These are phyloP conservation scores for Chionomys nivalis DNA, from an alignment of 2,113 vertebrate genomes.

Conservation along the genomic window DNA sequence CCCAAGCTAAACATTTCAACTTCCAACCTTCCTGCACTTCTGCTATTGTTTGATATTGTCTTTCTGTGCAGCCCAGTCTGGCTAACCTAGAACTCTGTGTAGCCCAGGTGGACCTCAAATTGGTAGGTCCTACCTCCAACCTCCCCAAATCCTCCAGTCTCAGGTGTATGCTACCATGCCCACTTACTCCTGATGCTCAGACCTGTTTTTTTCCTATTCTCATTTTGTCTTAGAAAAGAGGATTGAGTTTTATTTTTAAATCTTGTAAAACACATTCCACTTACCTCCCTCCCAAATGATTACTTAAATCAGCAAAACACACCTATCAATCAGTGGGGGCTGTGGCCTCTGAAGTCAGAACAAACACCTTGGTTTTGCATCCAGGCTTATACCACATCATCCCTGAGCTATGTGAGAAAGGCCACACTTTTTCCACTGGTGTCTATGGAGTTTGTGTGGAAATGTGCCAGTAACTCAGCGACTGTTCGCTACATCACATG, in stretches of 20 bases:
- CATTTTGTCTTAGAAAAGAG: conserved; percentile 11
- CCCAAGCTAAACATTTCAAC: accelerated
- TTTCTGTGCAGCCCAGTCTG: neutral
- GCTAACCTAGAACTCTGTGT: neutral
- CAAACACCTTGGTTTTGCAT: neutral
- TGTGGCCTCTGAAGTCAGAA: neutral
- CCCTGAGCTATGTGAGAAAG: neutral
- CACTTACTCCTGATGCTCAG: accelerated
- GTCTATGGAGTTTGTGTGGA: neutral
- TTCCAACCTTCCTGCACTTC: neutral
- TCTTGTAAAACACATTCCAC: neutral
- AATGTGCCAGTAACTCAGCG: neutral
- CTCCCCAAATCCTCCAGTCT: neutral
- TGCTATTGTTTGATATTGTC: neutral
- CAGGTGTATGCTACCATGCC: neutral
- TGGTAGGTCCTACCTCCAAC: neutral
- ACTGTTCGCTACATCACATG: accelerated
- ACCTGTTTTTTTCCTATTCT: neutral
- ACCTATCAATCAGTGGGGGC: neutral
- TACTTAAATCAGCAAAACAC: neutral
- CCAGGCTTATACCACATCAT: neutral
- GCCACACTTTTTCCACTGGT: too few species aligned
- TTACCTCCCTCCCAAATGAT: neutral
- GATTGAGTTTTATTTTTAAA: neutral
- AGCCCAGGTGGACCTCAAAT: neutral